Evolutionary conservation across 2,888 invertebrate species (phyloP).

Genomic region (Encarsia formosa): DNA sequence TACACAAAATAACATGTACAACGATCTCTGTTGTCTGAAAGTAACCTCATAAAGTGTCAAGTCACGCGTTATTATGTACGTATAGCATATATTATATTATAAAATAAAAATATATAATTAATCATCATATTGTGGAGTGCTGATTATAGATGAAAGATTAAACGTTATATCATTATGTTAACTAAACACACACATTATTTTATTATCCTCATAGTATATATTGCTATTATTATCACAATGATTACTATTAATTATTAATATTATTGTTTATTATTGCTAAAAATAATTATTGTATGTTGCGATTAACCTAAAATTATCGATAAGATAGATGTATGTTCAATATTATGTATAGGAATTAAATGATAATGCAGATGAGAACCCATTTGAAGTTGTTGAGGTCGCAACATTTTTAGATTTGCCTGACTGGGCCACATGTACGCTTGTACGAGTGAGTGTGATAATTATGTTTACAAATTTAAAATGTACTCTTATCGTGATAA

Average conservation of each 20-base stretch:
- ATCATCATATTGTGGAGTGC: constrained; percentile 9
- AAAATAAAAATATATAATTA: constrained; percentile 8
- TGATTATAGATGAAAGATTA: constrained; percentile 5
- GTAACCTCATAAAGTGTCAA: constrained; percentile 19
- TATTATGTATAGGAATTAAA: not conserved
- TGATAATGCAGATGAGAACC: no score
- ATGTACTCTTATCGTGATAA: no score
- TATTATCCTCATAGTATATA: constrained; percentile 1
- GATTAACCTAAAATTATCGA: constrained; percentile 7
- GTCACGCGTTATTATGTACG: constrained; percentile 15
- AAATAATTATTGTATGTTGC: constrained; percentile 20
- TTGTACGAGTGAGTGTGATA: no score
- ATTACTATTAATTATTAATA: constrained; percentile 13
- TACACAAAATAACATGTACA: not conserved
- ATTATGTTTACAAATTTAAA: no score
- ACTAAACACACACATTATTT: constrained; percentile 2
- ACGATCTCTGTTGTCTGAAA: constrained; percentile 22
- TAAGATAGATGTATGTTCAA: constrained; percentile 10
- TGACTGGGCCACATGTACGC: no score
- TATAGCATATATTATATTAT: constrained; percentile 3
- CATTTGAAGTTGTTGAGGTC: no score
- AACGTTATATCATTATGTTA: not conserved
- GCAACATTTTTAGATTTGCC: no score
- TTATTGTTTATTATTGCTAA: constrained; percentile 18
- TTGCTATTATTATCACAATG: not conserved